Evolutionary conservation across 2,113 vertebrate genomes (phyloP).

Genomic region (Poeciliopsis turrubarensis): DNA sequence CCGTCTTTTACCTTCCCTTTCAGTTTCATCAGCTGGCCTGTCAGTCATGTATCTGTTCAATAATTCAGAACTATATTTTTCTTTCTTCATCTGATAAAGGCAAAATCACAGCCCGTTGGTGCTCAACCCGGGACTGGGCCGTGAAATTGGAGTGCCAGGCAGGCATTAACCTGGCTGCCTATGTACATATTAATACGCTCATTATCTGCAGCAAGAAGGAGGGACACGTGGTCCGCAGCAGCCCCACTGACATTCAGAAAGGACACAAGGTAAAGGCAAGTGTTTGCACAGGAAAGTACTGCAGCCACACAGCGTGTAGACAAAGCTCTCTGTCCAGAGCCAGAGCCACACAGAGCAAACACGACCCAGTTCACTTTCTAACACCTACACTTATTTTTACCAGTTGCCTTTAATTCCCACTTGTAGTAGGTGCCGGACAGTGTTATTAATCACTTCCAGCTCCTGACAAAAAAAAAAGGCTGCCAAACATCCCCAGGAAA

Average conservation of each 20-base stretch:
- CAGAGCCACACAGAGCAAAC: conserved; percentile 22
- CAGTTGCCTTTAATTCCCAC: conserved; percentile 59
- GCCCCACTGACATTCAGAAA: conserved; percentile 54
- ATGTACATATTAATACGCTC: conserved; percentile 74
- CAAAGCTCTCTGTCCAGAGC: conserved; percentile 12
- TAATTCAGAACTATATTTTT: conserved; percentile 69
- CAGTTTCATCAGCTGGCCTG: conserved; percentile 67
- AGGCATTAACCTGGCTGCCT: conserved; percentile 61
- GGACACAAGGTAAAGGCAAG: conserved; percentile 38
- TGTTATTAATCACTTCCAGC: conserved; percentile 69
- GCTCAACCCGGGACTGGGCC: conserved; percentile 50
- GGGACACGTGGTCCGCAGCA: conserved; percentile 32
- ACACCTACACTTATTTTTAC: conserved; percentile 32
- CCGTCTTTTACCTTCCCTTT: conserved; percentile 52
- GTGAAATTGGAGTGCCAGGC: conserved; percentile 63
- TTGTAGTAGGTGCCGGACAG: conserved; percentile 47
- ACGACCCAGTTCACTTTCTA: conserved; percentile 30
- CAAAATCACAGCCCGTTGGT: conserved; percentile 29
- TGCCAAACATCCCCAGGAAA: conserved; percentile 57
- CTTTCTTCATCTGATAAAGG: conserved; percentile 59
- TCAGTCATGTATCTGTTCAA: conserved; percentile 70
- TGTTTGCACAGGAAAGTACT: conserved; percentile 19
- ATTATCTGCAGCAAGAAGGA: conserved; percentile 52
- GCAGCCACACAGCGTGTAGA: neutral
- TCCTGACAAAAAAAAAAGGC: conserved; percentile 30